These are phyloP conservation scores for Pycnomerus fuliginosus DNA, from an alignment of 2,888 invertebrate genomes.

Conservation along the genomic window DNA sequence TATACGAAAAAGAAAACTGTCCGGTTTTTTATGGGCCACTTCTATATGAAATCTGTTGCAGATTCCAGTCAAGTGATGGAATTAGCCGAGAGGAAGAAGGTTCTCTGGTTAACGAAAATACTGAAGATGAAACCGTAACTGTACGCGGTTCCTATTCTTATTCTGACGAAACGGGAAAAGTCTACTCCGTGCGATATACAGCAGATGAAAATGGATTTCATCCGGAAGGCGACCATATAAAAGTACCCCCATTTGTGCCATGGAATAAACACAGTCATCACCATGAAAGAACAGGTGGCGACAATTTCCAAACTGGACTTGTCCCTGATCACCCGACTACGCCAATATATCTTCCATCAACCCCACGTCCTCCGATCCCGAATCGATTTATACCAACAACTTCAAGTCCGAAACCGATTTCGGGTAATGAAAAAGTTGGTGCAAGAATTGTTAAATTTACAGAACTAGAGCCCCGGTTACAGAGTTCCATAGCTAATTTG, in stretches of 20 bases:
- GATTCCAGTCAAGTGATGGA: slow-evolving; percentile 67
- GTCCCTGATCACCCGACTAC: too few species aligned
- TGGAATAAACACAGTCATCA: neutral
- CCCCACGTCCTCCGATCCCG: too few species aligned
- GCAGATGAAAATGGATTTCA: slow-evolving; percentile 62
- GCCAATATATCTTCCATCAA: too few species aligned
- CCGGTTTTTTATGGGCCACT: too few species aligned
- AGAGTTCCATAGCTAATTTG: too few species aligned
- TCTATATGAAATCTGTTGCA: slow-evolving; percentile 38
- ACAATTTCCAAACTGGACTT: neutral
- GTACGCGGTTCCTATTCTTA: slow-evolving; percentile 65
- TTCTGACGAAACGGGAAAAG: slow-evolving; percentile 62
- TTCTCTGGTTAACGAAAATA: slow-evolving; percentile 60
- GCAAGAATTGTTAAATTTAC: too few species aligned
- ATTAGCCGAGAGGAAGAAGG: slow-evolving; percentile 64
- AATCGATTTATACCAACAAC: too few species aligned
- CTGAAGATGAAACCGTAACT: slow-evolving; percentile 63
- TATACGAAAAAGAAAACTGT: too few species aligned
- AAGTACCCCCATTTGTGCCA: slow-evolving; percentile 14
- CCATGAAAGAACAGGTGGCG: neutral
- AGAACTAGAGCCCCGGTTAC: too few species aligned
- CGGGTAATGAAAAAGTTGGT: too few species aligned
- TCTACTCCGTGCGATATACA: slow-evolving; percentile 62
- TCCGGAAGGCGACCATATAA: slow-evolving; percentile 2
- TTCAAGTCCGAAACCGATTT: too few species aligned